Conservation (phyloP, 2,797 vertebrate species). For the Antennarius maculatus region DNA sequence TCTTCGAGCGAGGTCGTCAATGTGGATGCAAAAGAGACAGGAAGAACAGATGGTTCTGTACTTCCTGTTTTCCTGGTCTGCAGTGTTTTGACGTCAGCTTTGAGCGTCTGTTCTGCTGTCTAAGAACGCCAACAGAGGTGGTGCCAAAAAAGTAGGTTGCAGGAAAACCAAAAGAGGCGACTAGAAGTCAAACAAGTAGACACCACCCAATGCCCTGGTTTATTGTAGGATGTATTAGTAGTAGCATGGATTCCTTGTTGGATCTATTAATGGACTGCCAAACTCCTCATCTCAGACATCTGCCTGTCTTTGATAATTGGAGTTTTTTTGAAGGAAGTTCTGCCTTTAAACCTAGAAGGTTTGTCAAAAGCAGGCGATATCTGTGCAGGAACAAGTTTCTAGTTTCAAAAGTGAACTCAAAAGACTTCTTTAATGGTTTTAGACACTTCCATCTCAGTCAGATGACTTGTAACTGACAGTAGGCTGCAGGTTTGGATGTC, state of each 20-base stretch:
- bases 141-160: too few relatives aligned
- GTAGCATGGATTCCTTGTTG: neutral
- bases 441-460: constrained; percentile 6
- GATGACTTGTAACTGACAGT: constrained; percentile 22
- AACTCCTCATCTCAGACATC: constrained; percentile 4
- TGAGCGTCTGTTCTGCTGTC: too few relatives aligned
- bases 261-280: neutral
- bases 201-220: neutral
- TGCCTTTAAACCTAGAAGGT: constrained; percentile 12
- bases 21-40: too few relatives aligned
- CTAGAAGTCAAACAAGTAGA: too few relatives aligned
- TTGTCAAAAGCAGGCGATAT: constrained; percentile 8
- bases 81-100: too few relatives aligned
- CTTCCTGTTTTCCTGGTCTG: too few relatives aligned
- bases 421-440: constrained; percentile 8
- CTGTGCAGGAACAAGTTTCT: neutral
- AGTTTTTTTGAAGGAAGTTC: constrained; percentile 20
- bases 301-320: constrained; percentile 4
- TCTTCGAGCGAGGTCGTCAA: too few relatives aligned
- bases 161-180: too few relatives aligned
- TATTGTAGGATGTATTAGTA: neutral
- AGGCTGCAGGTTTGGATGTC: constrained; percentile 35
- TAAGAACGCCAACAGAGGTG: too few relatives aligned
- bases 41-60: too few relatives aligned
- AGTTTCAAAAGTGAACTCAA: constrained; percentile 6